Evolutionary conservation across 2,888 invertebrate genomes (phyloP).

Genomic region (Drosophila pseudotalamancana): DNA sequence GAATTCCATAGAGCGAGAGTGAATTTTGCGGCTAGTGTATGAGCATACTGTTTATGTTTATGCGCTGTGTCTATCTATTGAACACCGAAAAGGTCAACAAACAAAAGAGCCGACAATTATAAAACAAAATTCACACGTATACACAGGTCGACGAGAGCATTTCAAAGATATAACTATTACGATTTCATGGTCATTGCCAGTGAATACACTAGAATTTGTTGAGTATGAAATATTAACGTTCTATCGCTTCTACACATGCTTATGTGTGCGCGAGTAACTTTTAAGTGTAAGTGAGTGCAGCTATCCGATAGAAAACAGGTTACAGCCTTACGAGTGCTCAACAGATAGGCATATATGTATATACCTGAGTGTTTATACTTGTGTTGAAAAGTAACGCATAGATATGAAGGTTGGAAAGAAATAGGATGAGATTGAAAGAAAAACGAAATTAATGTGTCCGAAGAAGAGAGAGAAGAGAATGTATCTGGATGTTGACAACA

Average conservation of each 20-base stretch:
- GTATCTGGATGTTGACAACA: conserved; percentile 31
- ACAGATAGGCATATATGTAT: conserved; percentile 37
- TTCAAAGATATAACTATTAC: conserved; percentile 42
- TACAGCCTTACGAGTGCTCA: conserved; percentile 40
- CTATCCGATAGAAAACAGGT: conserved; percentile 68
- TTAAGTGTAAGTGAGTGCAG: conserved; percentile 52
- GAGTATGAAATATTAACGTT: conserved; percentile 33
- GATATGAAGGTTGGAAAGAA: conserved; percentile 37
- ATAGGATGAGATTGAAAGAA: conserved; percentile 64
- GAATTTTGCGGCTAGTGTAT: conserved; percentile 27
- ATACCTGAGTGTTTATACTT: conserved; percentile 34
- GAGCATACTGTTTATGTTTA: background rate
- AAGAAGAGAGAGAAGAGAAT: conserved; percentile 26
- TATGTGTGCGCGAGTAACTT: conserved; percentile 8
- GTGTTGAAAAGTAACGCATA: conserved; percentile 46
- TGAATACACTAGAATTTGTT: conserved; percentile 51
- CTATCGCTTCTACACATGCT: conserved; percentile 12
- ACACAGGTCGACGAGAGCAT: conserved; percentile 33
- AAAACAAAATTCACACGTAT: conserved; percentile 61
- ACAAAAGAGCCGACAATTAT: conserved; percentile 58
- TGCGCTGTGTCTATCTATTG: conserved; percentile 39
- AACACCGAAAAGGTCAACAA: conserved; percentile 67
- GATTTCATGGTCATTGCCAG: conserved; percentile 79
- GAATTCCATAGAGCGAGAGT: conserved; percentile 32
- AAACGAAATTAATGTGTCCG: conserved; percentile 54